Evolutionary conservation across 1,140 invertebrate species (phyloP).

Genomic region (Diploscapter pachys): DNA sequence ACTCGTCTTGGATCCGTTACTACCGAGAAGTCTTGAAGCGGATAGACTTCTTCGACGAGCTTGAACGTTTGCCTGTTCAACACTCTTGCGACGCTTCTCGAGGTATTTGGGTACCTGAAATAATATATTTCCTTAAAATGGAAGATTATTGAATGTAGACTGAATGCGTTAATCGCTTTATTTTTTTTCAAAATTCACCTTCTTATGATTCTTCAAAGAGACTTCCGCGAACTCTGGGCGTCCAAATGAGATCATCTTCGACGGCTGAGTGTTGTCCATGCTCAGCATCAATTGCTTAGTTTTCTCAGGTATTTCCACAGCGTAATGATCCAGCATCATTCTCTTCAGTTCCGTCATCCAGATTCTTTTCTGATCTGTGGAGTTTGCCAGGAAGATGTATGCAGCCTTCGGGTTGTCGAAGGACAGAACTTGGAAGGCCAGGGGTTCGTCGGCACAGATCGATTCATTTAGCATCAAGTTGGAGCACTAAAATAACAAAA

Average conservation of each 20-base stretch:
- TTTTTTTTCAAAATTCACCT: constrained; percentile 1
- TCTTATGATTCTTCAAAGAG: constrained; percentile 32
- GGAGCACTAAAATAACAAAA: constrained; percentile 72
- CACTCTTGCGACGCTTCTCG: constrained; percentile 34
- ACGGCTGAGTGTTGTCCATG: constrained; percentile 65
- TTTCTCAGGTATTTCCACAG: constrained; percentile 85
- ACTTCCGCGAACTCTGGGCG: constrained; percentile 36
- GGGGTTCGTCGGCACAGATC: constrained; percentile 80
- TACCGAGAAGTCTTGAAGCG: constrained; percentile 25
- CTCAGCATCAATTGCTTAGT: constrained; percentile 86
- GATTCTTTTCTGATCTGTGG: constrained; percentile 83
- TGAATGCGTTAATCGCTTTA: too few relatives aligned
- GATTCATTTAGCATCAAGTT: constrained; percentile 95
- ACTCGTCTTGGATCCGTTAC: not conserved
- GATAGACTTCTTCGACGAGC: constrained; percentile 28
- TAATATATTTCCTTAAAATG: too few relatives aligned
- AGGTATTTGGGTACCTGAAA: constrained; percentile 27
- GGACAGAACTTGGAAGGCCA: constrained; percentile 90
- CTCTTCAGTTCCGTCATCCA: constrained; percentile 85
- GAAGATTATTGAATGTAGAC: too few relatives aligned
- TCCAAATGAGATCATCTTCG: constrained; percentile 21
- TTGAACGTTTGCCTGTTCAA: constrained; percentile 14
- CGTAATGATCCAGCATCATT: constrained; percentile 90
- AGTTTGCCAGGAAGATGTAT: constrained; percentile 82
- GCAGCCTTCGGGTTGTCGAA: constrained; percentile 85